Base-by-base conservation (phyloP, 2,888 invertebrate species). In the Agrochola lychnidis region DNA sequence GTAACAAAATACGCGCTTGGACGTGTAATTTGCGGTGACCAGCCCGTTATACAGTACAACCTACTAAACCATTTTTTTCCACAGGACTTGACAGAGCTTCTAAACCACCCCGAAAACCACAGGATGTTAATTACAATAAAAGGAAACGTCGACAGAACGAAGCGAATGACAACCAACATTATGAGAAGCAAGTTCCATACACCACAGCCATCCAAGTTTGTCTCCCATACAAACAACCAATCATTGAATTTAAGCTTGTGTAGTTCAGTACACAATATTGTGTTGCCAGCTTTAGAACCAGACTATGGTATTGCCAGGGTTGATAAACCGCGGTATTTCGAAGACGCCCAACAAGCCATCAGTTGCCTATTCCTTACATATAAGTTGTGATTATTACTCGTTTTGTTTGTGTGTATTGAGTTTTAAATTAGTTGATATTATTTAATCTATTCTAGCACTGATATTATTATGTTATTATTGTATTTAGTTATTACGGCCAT, bases 271-370 rank as follows among this genome's bases (percentile, higher is more conserved):
- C 87, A 84, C 62, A 84, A 72, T 57, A 73, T 85, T 30, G 69
- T 90, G 12, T 73, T 94, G 70, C 97, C 97, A 1, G 90, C 95
- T 0, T 75, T 95, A 5, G 95, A 97, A 76, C 96, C 96, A 0
- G 95, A 96, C 83, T 97, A 95, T 73, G 97, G 97, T 4, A 95
- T 97, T 30, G 84, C 87, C 0, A 91, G 94, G 75, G 90, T 90
- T 0, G 93, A 95, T 76, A 94, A 93, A 68, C 96, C 95, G 0
- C 91, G 93, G 42, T 96, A 96, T 79, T 97, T 97, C 70, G 93
- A 94, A 82, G 95, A 97, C 61, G 92, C 96, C 0, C 91, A 94
- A 70, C 94, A 96, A 89, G 97, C 97, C 9, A 96, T 97, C 3
- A 90, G 90, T 84, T 94, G 94, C 83, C 90, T 97, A 6, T 96